Base-by-base conservation (phyloP, 1,140 invertebrate species). In the Asobara japonica region DNA sequence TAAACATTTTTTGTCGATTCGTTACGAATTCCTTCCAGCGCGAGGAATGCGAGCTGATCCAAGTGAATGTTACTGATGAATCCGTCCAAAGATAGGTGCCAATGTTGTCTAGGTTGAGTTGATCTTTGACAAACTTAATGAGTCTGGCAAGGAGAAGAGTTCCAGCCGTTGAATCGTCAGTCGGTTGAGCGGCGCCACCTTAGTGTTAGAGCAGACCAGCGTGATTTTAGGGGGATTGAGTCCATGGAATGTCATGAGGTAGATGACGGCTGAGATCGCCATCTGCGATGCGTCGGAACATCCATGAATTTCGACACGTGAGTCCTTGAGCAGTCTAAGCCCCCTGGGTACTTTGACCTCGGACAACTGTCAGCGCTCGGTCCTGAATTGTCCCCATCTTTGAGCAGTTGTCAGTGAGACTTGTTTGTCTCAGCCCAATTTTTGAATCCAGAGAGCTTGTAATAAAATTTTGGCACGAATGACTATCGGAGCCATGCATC, bases 201-300 rank as follows among this genome's bases (percentile, higher is more conserved):
- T 65, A 0, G 69, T 51, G 18, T 71, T 71, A 1, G 69, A 65
- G 25, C 69, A 71, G 0, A 71, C 13, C 3, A 65, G 8, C 16
- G 61, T 5, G 4, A n/a, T 31, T 33, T 51, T n/a, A n/a, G n/a
- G 36, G n/a, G 22, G 20, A 11, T 2, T 16, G 41, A n/a, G 10
- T 2, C n/a, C 30, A 6, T 36, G 36, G 6, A 3, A 16, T 0
- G 68, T 18, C 3, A 11, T 41, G 1, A 79, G 1, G 25, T 81
- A 81, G 3, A 80, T 33, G 13, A 70, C 74, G 2, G 76, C 69
- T 13, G 72, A 65, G 56, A 77, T 75, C 0, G 73, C 74, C 2
- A 70, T 18, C 18, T 76, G 73, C 2, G 76, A 80, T 11, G 77
- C 78, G 16, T 80, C 77, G 20, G 74, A 70, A 65, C 80, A 79